Evolutionary conservation across 2,113 vertebrate genomes (phyloP).

Genomic region (Calypte anna): DNA sequence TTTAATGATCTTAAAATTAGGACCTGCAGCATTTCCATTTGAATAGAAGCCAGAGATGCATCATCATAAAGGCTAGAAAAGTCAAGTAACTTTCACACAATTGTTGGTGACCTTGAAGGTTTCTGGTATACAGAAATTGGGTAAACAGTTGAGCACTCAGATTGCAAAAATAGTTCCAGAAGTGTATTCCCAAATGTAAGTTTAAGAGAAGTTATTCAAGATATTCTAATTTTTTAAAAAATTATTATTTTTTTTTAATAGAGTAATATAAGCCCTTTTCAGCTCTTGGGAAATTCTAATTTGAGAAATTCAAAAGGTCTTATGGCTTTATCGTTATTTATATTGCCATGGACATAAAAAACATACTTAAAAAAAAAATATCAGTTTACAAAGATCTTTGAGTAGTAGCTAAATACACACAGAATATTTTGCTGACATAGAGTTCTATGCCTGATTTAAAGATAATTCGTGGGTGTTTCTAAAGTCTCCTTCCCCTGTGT

Average conservation of each 20-base stretch:
- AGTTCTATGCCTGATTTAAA: background rate
- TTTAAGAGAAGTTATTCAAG: background rate
- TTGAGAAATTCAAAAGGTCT: background rate
- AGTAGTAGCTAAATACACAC: background rate
- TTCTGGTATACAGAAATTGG: fast-evolving
- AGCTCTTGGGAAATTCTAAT: background rate
- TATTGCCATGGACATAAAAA: background rate
- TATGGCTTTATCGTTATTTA: background rate
- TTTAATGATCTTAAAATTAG: background rate
- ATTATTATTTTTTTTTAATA: background rate
- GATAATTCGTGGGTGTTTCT: background rate
- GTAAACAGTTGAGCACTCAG: background rate
- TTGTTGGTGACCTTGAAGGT: background rate
- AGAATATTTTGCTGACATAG: background rate
- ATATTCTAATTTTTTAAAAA: too few relatives aligned
- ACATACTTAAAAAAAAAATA: background rate
- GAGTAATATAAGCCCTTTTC: background rate
- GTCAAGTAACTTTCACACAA: background rate
- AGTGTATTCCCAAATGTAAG: background rate
- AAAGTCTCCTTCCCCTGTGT: background rate
- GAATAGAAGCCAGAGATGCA: background rate
- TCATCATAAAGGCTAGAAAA: background rate
- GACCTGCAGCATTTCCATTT: background rate
- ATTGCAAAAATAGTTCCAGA: background rate
- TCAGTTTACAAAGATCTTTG: background rate